Evolutionary conservation across 2,888 invertebrate genomes (phyloP).

Genomic region (Gortyna flavago): DNA sequence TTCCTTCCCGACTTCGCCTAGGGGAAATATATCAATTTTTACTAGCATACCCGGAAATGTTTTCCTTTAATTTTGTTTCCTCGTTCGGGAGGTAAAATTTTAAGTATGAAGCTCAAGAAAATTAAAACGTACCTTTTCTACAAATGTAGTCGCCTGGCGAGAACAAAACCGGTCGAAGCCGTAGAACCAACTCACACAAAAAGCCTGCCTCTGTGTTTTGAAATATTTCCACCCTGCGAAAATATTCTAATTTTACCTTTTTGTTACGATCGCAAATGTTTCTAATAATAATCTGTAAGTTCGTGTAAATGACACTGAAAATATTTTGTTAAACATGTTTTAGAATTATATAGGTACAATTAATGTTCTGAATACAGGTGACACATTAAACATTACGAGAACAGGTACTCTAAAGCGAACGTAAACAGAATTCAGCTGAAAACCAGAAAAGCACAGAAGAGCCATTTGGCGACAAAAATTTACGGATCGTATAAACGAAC

Average conservation of each 20-base stretch:
- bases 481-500: slow-evolving; percentile 88
- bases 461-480: slow-evolving; percentile 85
- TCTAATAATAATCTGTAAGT: not conserved
- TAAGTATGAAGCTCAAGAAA: slow-evolving; percentile 26
- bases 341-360: not conserved
- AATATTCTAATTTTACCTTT: slow-evolving; percentile 8
- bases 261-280: slow-evolving; percentile 1
- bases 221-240: slow-evolving; percentile 97
- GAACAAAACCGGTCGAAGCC: slow-evolving; percentile 98
- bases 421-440: slow-evolving; percentile 72
- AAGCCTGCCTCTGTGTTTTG: slow-evolving; percentile 99
- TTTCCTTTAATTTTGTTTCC: slow-evolving; percentile 23
- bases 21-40: slow-evolving; percentile 65
- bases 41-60: slow-evolving; percentile 16
- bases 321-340: not conserved
- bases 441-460: slow-evolving; percentile 77
- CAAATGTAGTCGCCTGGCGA: slow-evolving; percentile 99
- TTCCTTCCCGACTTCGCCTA: slow-evolving; percentile 99
- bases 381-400: slow-evolving; percentile 63
- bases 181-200: slow-evolving; percentile 98
- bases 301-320: not conserved
- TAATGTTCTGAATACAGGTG: slow-evolving; percentile 24
- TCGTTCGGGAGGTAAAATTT: slow-evolving; percentile 14
- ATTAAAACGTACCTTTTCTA: slow-evolving; percentile 95
- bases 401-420: slow-evolving; percentile 64